Conservation (phyloP, 2,888 invertebrate genomes). For the Agonopterix subpropinquella region DNA sequence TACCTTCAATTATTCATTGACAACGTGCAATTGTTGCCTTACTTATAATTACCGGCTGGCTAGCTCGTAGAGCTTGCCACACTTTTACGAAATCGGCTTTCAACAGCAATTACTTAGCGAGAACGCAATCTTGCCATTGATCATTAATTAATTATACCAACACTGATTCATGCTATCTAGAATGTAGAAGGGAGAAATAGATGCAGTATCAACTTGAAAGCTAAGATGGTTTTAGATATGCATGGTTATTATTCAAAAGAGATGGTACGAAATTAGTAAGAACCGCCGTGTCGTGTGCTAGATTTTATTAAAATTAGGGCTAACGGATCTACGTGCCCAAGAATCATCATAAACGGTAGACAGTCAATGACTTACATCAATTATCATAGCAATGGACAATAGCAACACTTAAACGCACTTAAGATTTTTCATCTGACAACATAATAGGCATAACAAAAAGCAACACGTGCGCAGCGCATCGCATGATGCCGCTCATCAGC, state of each 20-base stretch:
- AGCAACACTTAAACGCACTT: conserved; percentile 37
- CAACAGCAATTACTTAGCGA: conserved; percentile 25
- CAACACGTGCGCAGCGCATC: conserved; percentile 46
- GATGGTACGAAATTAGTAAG: no score
- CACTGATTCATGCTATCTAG: conserved; percentile 1
- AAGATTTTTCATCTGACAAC: conserved; percentile 48
- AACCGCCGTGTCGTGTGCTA: no score
- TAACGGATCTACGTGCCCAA: no score
- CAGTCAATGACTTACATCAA: conserved; percentile 28
- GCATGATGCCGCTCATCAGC: conserved; percentile 53
- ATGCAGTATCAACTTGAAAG: no score
- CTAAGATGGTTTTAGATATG: no score
- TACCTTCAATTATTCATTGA: conserved; percentile 56
- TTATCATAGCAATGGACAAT: conserved; percentile 30
- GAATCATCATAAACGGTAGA: conserved; percentile 7
- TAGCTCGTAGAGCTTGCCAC: conserved; percentile 21
- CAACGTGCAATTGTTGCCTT: conserved; percentile 55
- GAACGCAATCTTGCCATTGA: conserved; percentile 18
- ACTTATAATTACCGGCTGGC: conserved; percentile 30
- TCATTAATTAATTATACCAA: conserved; percentile 2
- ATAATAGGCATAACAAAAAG: conserved; percentile 49
- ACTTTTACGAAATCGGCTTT: conserved; percentile 40
- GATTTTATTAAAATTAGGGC: no score
- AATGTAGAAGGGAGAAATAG: no score
- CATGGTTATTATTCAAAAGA: no score